phyloP scores from a whole-genome alignment of 2,888 invertebrate species.

The Sarcophaga carnaria region DNA sequence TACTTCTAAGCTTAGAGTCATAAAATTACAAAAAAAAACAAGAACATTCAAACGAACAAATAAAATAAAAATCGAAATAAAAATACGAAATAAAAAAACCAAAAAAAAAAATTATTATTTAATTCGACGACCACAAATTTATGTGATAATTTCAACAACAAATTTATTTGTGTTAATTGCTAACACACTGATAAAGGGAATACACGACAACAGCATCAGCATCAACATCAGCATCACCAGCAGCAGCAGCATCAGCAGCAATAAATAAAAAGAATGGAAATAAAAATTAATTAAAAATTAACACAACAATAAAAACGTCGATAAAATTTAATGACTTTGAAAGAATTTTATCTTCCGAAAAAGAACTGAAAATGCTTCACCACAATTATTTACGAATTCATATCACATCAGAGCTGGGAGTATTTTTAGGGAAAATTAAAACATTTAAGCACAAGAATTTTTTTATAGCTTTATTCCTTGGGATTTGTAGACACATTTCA shows the following conservation, averaged over 20 bases:
- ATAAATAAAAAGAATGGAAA: neutral
- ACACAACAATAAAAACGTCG: slow-evolving; percentile 56
- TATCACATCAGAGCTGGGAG: neutral
- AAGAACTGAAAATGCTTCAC: neutral
- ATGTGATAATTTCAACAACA: slow-evolving; percentile 46
- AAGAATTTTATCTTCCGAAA: neutral
- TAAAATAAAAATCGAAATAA: slow-evolving; percentile 10
- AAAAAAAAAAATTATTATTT: slow-evolving; percentile 22
- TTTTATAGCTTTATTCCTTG: neutral
- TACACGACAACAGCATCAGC: neutral
- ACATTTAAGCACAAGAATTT: neutral
- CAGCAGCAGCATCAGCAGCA: neutral
- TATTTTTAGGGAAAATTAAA: neutral
- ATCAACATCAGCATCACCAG: neutral
- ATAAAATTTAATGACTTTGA: slow-evolving; percentile 55
- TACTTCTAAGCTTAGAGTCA: neutral
- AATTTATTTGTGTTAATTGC: slow-evolving; percentile 42
- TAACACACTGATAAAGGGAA: slow-evolving; percentile 13
- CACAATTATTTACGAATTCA: neutral
- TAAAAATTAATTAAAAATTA: slow-evolving; percentile 63
- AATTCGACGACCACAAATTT: slow-evolving; percentile 51
- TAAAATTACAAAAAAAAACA: neutral
- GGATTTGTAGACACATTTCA: neutral
- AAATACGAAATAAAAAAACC: neutral
- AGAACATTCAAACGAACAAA: neutral